phyloP scores from a whole-genome alignment of 2,888 invertebrate genomes.

The Spisula solida region DNA sequence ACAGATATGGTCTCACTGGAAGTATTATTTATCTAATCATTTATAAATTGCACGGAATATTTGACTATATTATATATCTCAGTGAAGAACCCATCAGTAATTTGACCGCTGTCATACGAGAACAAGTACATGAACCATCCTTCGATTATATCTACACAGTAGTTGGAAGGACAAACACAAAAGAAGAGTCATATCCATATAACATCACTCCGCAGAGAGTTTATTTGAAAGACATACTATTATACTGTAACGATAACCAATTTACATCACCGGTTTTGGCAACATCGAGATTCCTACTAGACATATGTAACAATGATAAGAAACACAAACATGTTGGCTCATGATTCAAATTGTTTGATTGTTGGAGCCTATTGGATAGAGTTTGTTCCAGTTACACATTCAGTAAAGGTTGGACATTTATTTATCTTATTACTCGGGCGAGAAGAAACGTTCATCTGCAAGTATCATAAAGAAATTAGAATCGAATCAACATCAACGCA shows the following conservation, averaged over 20 bases:
- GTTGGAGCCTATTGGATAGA: conserved; percentile 8
- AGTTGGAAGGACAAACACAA: background rate
- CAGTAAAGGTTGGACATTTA: background rate
- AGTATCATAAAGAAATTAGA: background rate
- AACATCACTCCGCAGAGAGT: background rate
- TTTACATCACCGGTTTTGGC: background rate
- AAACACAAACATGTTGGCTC: background rate
- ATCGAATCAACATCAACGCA: background rate
- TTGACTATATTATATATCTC: conserved; percentile 24
- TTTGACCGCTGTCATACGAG: background rate
- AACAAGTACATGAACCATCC: background rate
- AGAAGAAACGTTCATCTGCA: background rate
- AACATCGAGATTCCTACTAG: too few relatives aligned
- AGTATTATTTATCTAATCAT: conserved; percentile 30
- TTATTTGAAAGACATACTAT: conserved; percentile 19
- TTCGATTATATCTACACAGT: conserved; percentile 29
- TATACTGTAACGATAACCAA: conserved; percentile 5
- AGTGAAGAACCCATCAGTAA: conserved; percentile 30
- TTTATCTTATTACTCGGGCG: background rate
- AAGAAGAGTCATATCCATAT: conserved; percentile 25
- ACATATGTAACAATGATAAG: background rate
- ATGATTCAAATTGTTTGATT: background rate
- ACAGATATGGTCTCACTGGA: conserved; percentile 32
- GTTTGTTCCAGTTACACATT: background rate
- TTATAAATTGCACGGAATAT: background rate